Base-by-base conservation (phyloP, 2,888 invertebrate species). In the Vanessa cardui region DNA sequence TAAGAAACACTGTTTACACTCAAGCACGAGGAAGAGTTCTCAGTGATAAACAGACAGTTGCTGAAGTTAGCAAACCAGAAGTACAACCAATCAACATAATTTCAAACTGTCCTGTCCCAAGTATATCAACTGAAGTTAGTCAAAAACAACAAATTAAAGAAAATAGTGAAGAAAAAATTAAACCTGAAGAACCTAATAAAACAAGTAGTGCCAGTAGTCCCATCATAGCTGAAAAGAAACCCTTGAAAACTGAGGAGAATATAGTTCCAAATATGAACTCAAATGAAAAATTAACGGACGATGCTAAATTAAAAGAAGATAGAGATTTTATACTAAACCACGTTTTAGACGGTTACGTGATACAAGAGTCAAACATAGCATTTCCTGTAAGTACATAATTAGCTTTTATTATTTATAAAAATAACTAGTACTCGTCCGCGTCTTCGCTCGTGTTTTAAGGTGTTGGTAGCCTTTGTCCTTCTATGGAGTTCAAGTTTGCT, bases 351-450 rank as follows among this genome's bases (percentile, higher is more conserved):
- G 92, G 92, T 31, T 88, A 86, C 67, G 90, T 92, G 1, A 92
- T 92, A 68, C 92, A 92, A 71, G 92, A 92, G 72, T 92, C 92
- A 0, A 92, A 89, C 74, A 79, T 88, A 2, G 90, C 92, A 9
- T 92, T 92, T 73, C 86, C 90, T 50, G 92, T 92, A 80, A 88
- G 91, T 88, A 76, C 66, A 21, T 21, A 52, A 56, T 39, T 49
- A 26, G 16, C 12, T 3, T 31, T 21, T 4, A 16, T 58, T 12
- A 2, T 39, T 39, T 12, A 12, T 39, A 39, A 39, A 39, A 12
- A 39, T 9, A 8, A 9, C 9, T 9, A 39, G 8, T 2, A 33
- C 33, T 33, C n/a, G n/a, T n/a, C n/a, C n/a, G n/a, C n/a, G n/a
- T n/a, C n/a, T n/a, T n/a, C n/a, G n/a, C n/a, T n/a, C n/a, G n/a